Evolutionary conservation across 2,888 invertebrate genomes (phyloP).

Genomic region (Pristionchus exspectatus): DNA sequence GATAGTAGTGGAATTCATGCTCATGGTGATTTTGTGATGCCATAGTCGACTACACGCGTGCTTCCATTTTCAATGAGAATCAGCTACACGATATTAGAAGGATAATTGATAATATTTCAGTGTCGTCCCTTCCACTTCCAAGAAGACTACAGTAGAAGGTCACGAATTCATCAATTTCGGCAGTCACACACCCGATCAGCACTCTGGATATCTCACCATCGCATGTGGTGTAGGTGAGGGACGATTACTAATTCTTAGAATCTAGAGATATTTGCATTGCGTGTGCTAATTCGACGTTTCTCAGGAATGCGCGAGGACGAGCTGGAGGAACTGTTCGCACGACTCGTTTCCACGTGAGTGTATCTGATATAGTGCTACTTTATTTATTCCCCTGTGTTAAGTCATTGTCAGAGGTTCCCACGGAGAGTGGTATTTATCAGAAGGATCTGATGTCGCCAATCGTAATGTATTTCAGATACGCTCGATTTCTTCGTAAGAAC

Average conservation of each 20-base stretch:
- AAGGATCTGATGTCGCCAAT: no score
- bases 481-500: conserved; percentile 47
- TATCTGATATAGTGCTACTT: no score
- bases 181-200: conserved; percentile 68
- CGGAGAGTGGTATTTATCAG: no score
- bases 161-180: conserved; percentile 71
- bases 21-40: no score
- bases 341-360: conserved; percentile 60
- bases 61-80: no score
- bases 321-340: conserved; percentile 67
- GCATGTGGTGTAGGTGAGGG: conserved; percentile 71
- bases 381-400: not conserved
- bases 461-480: not conserved
- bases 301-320: conserved; percentile 68
- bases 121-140: conserved; percentile 63
- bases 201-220: conserved; percentile 71
- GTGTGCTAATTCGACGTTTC: not conserved
- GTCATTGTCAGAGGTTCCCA: not conserved
- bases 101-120: conserved; percentile 55
- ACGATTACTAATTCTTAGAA: not conserved
- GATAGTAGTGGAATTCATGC: no score
- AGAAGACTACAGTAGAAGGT: conserved; percentile 63
- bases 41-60: no score
- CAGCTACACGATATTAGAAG: no score
- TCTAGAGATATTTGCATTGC: not conserved